phyloP scores from a whole-genome alignment of 2,888 invertebrate species.

The Allophyes oxyacanthae region DNA sequence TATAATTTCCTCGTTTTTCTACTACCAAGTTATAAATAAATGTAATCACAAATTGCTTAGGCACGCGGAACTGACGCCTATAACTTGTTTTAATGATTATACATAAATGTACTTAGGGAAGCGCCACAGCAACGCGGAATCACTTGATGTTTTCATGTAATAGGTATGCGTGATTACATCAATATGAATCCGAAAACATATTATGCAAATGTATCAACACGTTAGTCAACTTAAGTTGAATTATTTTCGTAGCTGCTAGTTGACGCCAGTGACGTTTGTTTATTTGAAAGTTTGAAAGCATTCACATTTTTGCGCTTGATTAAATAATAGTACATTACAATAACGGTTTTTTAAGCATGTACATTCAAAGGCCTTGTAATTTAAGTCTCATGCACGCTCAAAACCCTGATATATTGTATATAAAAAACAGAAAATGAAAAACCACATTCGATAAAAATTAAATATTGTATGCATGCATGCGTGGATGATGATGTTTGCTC shows the following conservation, averaged over 20 bases:
- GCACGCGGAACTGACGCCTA: conserved; percentile 59
- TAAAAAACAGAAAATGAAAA: no score
- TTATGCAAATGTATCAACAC: conserved; percentile 34
- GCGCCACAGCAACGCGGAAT: conserved; percentile 56
- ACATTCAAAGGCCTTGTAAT: no score
- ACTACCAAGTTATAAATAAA: conserved; percentile 33
- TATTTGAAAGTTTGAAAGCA: conserved; percentile 30
- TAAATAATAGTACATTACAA: no score
- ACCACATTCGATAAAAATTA: no score
- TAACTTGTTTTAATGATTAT: conserved; percentile 34
- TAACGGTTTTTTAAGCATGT: no score
- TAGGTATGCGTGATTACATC: conserved; percentile 46
- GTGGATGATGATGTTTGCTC: no score
- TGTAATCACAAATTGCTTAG: conserved; percentile 50
- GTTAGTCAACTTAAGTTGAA: conserved; percentile 11
- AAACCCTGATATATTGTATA: no score
- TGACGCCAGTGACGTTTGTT: conserved; percentile 30
- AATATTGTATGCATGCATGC: no score
- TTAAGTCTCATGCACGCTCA: no score
- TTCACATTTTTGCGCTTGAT: conserved; percentile 14
- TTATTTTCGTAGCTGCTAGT: conserved; percentile 30
- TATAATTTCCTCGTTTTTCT: conserved; percentile 15
- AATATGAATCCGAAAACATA: conserved; percentile 44
- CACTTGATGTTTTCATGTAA: conserved; percentile 46
- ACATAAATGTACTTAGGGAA: conserved; percentile 51